Evolutionary conservation across 37 sponge, comb jelly and placozoan genomes (phyloP).

Genomic region (Mnemiopsis leidyi): DNA sequence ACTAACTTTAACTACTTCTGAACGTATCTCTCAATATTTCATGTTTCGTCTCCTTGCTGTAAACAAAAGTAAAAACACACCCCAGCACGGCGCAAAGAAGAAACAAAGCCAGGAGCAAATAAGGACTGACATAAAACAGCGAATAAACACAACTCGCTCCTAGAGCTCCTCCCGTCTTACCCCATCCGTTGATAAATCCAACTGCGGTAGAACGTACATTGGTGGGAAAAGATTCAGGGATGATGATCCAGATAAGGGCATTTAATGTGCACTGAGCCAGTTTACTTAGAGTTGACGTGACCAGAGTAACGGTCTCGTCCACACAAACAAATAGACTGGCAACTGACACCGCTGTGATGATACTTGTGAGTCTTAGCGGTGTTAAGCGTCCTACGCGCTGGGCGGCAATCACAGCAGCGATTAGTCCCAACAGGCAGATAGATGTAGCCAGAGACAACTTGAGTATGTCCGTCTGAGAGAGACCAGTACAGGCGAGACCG

Average conservation of each 20-base stretch:
- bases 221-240: slow-evolving; percentile 39
- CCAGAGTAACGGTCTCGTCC: neutral
- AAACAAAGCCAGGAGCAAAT: neutral
- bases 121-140: neutral
- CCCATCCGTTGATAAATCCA: slow-evolving; percentile 31
- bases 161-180: neutral
- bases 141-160: neutral
- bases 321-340: neutral
- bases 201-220: neutral
- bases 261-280: neutral
- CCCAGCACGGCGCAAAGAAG: neutral
- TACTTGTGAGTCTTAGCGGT: neutral
- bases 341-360: neutral
- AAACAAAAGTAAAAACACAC: neutral
- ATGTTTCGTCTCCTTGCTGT: neutral
- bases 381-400: neutral
- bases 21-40: neutral
- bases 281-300: too few species aligned
- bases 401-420: neutral
- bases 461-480: neutral
- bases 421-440: neutral
- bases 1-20: too few species aligned
- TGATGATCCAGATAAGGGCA: neutral
- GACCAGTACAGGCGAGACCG: neutral
- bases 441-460: neutral